Conservation (phyloP, 2,113 vertebrate genomes). For the Nerophis lumbriciformis region DNA sequence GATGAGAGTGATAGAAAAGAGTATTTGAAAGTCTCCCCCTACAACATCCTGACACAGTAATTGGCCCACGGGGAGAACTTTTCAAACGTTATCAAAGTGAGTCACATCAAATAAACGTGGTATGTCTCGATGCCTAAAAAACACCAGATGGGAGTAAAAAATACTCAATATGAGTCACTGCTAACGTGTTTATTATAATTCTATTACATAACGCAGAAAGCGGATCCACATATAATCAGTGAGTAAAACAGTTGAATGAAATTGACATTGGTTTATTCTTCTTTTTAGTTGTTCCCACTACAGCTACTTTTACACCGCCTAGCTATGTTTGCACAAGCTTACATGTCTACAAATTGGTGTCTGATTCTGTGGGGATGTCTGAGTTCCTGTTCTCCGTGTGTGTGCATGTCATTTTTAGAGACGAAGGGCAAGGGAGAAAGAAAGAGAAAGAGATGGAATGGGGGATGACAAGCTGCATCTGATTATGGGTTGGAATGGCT, state of each 20-base stretch:
- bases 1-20: background rate
- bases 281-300: background rate
- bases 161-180: too few relatives aligned
- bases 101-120: background rate
- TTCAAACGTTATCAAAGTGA: background rate
- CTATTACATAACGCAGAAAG: background rate
- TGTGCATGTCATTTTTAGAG: slow-evolving; percentile 39
- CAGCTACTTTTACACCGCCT: slow-evolving; percentile 4
- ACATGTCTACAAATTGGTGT: slow-evolving; percentile 46
- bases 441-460: slow-evolving; percentile 50
- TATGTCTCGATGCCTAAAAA: background rate
- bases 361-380: slow-evolving; percentile 43
- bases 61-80: background rate
- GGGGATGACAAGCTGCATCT: slow-evolving; percentile 70
- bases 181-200: background rate
- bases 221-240: background rate
- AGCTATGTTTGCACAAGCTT: slow-evolving; percentile 36
- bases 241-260: background rate
- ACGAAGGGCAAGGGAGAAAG: slow-evolving; percentile 17
- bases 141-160: background rate
- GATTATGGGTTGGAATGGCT: slow-evolving; percentile 71
- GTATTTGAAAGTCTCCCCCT: background rate
- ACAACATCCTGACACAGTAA: background rate
- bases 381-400: slow-evolving; percentile 30
- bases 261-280: background rate